A percentile compares a stretch with the other conserved stretches of the same genome.
These are phyloP conservation scores for Diploptera punctata DNA, from an alignment of 2,888 invertebrate species.

Conservation along the genomic window DNA sequence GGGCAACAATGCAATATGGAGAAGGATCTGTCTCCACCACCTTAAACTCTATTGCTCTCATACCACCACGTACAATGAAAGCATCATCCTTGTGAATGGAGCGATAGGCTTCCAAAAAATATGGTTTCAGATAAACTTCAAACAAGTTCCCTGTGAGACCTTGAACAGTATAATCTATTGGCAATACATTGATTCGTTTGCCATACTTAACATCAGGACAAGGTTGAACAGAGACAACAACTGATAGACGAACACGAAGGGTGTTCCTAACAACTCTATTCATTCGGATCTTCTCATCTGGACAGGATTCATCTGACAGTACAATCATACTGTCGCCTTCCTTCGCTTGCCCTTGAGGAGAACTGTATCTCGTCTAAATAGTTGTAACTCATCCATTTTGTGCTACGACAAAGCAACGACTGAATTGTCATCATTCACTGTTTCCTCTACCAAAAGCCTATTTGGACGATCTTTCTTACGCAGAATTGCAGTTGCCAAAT, in stretches of 20 bases:
- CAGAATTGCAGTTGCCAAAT: conserved; percentile 97
- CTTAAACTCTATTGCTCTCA: conserved; percentile 99
- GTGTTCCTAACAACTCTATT: conserved; percentile 97
- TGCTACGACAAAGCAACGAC: conserved; percentile 84
- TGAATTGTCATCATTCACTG: conserved; percentile 98
- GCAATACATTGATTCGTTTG: conserved; percentile 95
- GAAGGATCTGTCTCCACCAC: conserved; percentile 98
- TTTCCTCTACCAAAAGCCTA: conserved; percentile 97
- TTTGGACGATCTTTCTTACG: conserved; percentile 98
- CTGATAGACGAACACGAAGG: conserved; percentile 92
- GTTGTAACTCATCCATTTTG: conserved; percentile 98
- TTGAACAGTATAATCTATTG: conserved; percentile 98
- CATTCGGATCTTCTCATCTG: conserved; percentile 98
- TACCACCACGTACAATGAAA: conserved; percentile 96
- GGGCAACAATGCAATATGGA: conserved; percentile 98
- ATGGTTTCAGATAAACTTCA: conserved; percentile 98
- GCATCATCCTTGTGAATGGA: conserved; percentile 99
- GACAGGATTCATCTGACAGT: conserved; percentile 92
- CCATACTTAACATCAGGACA: conserved; percentile 98
- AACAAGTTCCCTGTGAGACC: conserved; percentile 96
- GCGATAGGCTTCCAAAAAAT: conserved; percentile 98
- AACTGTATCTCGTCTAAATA: conserved; percentile 98
- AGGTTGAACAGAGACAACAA: conserved; percentile 93
- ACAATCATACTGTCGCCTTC: conserved; percentile 99
- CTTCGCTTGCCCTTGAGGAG: conserved; percentile 96